These are phyloP conservation scores for Avahi laniger DNA, from an alignment of 2,797 vertebrate species.

Conservation along the genomic window DNA sequence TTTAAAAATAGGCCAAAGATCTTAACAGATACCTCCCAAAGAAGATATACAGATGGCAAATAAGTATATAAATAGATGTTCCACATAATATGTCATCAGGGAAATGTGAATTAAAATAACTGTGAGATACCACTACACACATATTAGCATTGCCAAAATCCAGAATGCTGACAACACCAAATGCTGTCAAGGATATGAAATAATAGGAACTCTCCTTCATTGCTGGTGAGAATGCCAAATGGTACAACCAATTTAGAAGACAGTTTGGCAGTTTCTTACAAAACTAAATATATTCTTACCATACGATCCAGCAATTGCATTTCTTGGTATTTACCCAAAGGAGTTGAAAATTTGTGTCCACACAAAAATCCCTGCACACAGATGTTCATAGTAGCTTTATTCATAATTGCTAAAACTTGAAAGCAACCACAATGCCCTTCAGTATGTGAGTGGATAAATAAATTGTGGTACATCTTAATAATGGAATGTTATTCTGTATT, in stretches of 20 bases:
- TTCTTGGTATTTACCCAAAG: neutral
- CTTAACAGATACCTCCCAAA: neutral
- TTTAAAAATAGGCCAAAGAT: neutral
- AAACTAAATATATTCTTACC: neutral
- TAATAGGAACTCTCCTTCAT: neutral
- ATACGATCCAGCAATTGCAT: neutral
- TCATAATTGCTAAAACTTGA: neutral
- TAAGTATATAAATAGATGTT: neutral
- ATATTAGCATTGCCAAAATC: neutral
- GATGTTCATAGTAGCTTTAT: neutral
- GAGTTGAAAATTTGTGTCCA: neutral
- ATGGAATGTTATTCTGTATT: neutral
- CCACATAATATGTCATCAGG: neutral
- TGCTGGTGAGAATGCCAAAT: neutral
- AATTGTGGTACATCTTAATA: neutral
- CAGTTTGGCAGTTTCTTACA: neutral
- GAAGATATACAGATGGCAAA: neutral
- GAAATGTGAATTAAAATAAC: neutral
- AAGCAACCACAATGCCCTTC: neutral
- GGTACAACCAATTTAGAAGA: neutral
- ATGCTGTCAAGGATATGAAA: too few relatives aligned
- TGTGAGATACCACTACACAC: neutral
- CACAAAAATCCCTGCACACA: neutral
- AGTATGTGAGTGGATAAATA: neutral
- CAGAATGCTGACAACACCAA: neutral